These are phyloP conservation scores for Charanyca ferruginea DNA, from an alignment of 2,888 invertebrate species.

Conservation along the genomic window DNA sequence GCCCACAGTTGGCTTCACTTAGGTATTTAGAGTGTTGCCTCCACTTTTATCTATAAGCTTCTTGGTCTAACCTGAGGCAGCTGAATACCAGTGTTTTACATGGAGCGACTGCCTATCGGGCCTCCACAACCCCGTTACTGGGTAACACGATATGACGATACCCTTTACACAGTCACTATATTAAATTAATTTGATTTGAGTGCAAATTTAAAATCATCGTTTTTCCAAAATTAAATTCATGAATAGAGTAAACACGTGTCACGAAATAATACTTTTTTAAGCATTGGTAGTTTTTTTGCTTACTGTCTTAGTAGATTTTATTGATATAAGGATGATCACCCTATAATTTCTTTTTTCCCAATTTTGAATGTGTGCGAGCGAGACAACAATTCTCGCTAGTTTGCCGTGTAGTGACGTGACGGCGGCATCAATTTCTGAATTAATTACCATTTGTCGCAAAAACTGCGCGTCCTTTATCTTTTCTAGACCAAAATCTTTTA, in stretches of 20 bases:
- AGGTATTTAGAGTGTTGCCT: no score
- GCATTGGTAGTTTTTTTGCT: conserved; percentile 37
- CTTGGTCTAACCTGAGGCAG: no score
- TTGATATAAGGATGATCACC: conserved; percentile 46
- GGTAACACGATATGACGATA: no score
- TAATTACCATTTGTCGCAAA: conserved; percentile 91
- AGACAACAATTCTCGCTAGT: conserved; percentile 82
- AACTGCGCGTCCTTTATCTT: conserved; percentile 91
- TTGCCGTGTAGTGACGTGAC: conserved; percentile 88
- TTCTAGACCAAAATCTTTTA: conserved; percentile 85
- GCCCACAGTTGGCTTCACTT: no score
- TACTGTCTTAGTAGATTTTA: conserved; percentile 45
- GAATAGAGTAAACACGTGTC: conserved; percentile 37
- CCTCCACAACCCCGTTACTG: no score
- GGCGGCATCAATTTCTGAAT: conserved; percentile 91
- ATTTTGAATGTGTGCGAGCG: conserved; percentile 74
- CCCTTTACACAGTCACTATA: no score
- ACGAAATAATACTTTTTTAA: neutral
- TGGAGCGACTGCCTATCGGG: no score
- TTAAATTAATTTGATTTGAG: no score
- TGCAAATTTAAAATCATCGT: no score
- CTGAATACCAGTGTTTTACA: no score
- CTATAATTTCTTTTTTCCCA: conserved; percentile 75
- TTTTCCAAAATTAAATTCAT: no score
- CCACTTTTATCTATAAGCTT: no score